Base-by-base conservation (phyloP, 2,888 invertebrate genomes). In the Trissonchulus sp. region DNA sequence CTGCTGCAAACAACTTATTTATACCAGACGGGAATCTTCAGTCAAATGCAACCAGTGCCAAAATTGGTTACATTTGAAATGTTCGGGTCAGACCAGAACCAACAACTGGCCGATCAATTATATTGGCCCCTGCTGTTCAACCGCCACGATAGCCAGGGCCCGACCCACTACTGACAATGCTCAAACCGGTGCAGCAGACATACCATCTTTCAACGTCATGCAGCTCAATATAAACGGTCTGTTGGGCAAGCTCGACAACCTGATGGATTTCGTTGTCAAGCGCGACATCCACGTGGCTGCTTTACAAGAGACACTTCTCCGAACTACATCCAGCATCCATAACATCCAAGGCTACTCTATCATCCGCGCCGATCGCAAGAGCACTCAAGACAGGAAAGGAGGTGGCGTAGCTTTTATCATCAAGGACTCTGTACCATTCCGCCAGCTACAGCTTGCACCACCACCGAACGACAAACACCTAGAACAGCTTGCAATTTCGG, bases 231-330 rank as follows among this genome's bases (percentile, higher is more conserved):
- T 3, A 30, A 65, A 65, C 34, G 65, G 65, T 15, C 65, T 65
- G 8, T 3, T 8, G 15, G 65, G 65, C n/a, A 65, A 65, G n/a
- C 8, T 65, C n/a, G 65, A 65, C 65, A n/a, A 65, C 8, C 65
- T 65, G 8, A 30, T 65, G 31, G 8, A 65, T 65, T 15, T 18
- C 34, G 34, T 65, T 30, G n/a, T 15, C 65, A n/a, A 15, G 31
- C 65, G n/a, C n/a, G n/a, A 65, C n/a, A 65, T 65, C 65, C 8
- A 65, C 34, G 65, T 65, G 8, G 65, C 65, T 65, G 65, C 65
- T 30, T 8, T 65, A 8, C n/a, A 65, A 65, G 65, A 65, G 34
- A n/a, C 65, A 8, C 8, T 15, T 8, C 65, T 65, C 15, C n/a
- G 8, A 8, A 18, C 15, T 8, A 65, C 8, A 65, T 18, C 65